Base-by-base conservation (phyloP, 2,113 vertebrate genomes). In the Amazona vittata region DNA sequence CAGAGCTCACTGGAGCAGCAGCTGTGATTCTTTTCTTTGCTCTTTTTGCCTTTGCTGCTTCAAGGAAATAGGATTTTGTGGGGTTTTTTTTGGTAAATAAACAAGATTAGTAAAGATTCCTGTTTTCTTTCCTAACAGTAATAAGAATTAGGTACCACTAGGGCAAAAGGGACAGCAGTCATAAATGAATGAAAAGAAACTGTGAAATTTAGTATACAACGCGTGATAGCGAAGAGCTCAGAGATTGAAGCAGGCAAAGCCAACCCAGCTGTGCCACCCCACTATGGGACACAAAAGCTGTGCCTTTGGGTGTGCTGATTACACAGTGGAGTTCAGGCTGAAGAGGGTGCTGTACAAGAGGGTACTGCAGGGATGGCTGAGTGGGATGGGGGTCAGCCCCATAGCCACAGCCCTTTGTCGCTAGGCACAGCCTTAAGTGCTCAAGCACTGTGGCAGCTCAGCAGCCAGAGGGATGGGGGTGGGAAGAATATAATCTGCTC, bases 31-130 rank as follows among this genome's bases (percentile, higher is more conserved):
- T 35, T 43, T 83, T 18, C 18, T n/a, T 35, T 37, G 46, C 12
- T 92, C 26, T 33, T 92, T 86, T 62, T 93, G 63, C 67, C 49
- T 93, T 87, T 67, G 63, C 68, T 33, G 25, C 64, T 86, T 83
- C 50, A 87, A 88, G 39, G 41, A 89, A 93, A 95, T 19, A 59
- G 41, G 52, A 94, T 76, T 83, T 65, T 50, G 39, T 37, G 19
- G 3, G 39, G 25, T 4, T 71, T 55, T 33, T 70, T 63, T 85
- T 92, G 5, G 24, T 83, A 49, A 89, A 80, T 68, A 95, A 89
- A 91, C 28, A 59, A 76, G 71, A 91, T 94, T 86, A 94, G 43
- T 26, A 82, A 86, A 90, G 65, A 90, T 62, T 81, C 81, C 10
- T 73, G 55, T 92, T 82, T 78, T 24, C 59, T 75, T 20, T 53